Evolutionary conservation across 1,140 invertebrate species (phyloP), one percentile per base, ranked within the genome.

Genomic region (Dysdera silvatica): DNA sequence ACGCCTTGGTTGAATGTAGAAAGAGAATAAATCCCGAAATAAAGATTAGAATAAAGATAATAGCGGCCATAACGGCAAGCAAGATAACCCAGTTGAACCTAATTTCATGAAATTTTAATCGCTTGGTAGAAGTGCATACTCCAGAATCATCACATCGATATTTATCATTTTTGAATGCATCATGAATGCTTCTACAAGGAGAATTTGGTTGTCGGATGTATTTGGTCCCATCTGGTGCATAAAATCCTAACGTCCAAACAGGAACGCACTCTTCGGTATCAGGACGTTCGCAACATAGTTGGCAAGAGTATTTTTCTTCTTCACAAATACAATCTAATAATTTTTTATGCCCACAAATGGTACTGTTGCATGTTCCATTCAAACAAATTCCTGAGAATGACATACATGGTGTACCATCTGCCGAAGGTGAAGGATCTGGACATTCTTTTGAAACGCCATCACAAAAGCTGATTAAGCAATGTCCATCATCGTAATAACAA

Each of bases 151-250:
- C n/a, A n/a, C n/a, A n/a, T n/a, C n/a, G n/a, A n/a, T n/a, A n/a
- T n/a, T n/a, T n/a, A n/a, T n/a, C n/a, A n/a, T n/a, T n/a, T n/a
- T n/a, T n/a, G n/a, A n/a, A n/a, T n/a, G n/a, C n/a, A n/a, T n/a
- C n/a, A n/a, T n/a, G n/a, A n/a, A n/a, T n/a, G n/a, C n/a, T n/a
- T n/a, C n/a, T n/a, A n/a, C n/a, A n/a, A n/a, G n/a, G n/a, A n/a
- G n/a, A n/a, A n/a, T n/a, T n/a, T n/a, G n/a, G n/a, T n/a, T n/a
- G n/a, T n/a, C n/a, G n/a, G n/a, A n/a, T n/a, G n/a, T n/a, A n/a
- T n/a, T n/a, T 64, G 81, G 81, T 29, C 8, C 28, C 37, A 40
- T n/a, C 23, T 3, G 49, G 28, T 2, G 48, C 24, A 3, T 20
- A 4, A 1, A 61, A 23, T 26, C 37, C 49, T 18, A 61, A 20